Conservation (phyloP, 2,113 vertebrate genomes). For the Tympanuchus pallidicinctus region DNA sequence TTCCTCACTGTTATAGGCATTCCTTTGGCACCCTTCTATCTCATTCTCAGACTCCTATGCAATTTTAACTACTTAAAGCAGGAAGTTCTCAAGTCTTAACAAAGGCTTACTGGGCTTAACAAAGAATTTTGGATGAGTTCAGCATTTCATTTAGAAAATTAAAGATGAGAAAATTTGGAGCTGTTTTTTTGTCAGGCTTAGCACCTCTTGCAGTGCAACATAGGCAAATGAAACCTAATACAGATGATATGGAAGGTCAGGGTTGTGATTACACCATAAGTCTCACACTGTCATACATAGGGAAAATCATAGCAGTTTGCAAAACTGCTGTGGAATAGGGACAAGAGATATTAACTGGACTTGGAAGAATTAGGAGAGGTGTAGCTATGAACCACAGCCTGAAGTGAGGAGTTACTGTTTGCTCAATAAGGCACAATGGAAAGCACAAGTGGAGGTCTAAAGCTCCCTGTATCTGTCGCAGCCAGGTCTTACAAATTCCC, state of each 20-base stretch:
- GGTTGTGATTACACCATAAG: background rate
- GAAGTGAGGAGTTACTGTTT: background rate
- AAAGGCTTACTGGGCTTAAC: background rate
- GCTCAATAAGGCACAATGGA: background rate
- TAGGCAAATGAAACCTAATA: background rate
- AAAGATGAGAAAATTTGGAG: background rate
- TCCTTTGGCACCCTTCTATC: background rate
- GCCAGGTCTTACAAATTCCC: background rate
- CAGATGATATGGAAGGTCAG: background rate
- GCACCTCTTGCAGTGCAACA: background rate
- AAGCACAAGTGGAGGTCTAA: background rate
- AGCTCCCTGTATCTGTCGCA: background rate
- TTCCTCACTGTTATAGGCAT: background rate
- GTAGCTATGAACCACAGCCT: background rate
- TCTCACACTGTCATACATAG: too few species aligned
- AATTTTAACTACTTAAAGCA: background rate
- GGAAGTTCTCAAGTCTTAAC: background rate
- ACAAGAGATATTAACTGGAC: background rate
- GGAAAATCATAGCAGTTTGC: background rate
- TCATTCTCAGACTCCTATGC: background rate
- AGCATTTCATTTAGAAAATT: background rate
- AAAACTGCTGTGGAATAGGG: background rate
- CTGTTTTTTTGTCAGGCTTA: background rate
- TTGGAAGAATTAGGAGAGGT: background rate
- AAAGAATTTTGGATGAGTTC: rapidly evolving